Evolutionary conservation across 2,797 vertebrate species (phyloP).

Genomic region (Eulemur albifrons): DNA sequence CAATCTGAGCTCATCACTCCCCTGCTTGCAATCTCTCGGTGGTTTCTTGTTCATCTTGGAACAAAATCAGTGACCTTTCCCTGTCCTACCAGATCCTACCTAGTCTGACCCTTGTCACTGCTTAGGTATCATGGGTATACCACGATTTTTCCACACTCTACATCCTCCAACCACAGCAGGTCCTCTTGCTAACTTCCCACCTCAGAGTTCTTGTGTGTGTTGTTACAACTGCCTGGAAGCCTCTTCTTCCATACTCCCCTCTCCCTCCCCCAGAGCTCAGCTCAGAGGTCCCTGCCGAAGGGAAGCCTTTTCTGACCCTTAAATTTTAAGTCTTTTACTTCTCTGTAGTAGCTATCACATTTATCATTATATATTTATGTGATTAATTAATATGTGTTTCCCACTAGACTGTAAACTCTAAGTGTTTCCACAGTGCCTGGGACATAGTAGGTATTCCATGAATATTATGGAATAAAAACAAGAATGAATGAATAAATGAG

Average conservation of each 20-base stretch:
- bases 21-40: not conserved
- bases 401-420: not conserved
- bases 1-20: not conserved
- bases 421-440: not conserved
- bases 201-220: not conserved
- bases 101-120: not conserved
- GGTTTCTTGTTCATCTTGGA: not conserved
- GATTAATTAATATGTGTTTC: not conserved
- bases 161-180: not conserved
- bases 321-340: not conserved
- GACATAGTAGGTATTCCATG: not conserved
- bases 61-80: not conserved
- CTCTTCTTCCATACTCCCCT: rapidly evolving
- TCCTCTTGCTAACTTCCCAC: not conserved
- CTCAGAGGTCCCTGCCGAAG: not conserved
- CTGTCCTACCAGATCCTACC: not conserved
- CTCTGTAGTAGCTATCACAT: not conserved
- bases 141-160: not conserved
- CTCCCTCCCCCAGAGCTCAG: not conserved
- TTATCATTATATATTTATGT: not conserved
- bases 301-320: not conserved
- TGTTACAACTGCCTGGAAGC: not conserved
- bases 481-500: not conserved
- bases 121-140: not conserved
- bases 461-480: not conserved